These are phyloP conservation scores for Digitonthophagus gazella DNA, from an alignment of 2,888 invertebrate species.

Conservation along the genomic window DNA sequence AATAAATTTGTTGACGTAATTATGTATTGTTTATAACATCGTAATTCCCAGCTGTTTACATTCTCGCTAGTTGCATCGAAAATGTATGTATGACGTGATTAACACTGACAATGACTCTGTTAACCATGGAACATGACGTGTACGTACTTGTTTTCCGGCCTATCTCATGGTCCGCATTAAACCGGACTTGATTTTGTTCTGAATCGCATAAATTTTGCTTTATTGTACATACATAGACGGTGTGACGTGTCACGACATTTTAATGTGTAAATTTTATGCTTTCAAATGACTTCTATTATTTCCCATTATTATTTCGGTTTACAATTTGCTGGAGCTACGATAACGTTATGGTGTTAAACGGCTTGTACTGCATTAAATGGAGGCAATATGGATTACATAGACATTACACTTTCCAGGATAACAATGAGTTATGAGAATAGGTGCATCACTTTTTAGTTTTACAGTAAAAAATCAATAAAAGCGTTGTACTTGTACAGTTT, in stretches of 20 bases:
- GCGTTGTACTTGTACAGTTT: too few species aligned
- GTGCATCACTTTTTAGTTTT: too few species aligned
- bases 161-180: not conserved
- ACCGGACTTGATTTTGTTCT: not conserved
- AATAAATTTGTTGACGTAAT: not conserved
- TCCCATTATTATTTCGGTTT: not conserved
- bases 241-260: too few species aligned
- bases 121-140: not conserved
- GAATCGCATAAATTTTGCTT: not conserved
- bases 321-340: not conserved
- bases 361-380: not conserved
- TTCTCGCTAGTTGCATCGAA: not conserved
- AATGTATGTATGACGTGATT: not conserved
- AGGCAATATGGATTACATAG: not conserved
- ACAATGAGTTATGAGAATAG: not conserved
- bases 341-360: not conserved
- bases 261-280: not conserved
- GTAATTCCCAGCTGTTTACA: not conserved
- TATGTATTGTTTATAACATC: not conserved
- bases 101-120: not conserved
- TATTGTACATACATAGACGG: not conserved
- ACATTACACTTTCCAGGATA: not conserved
- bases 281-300: not conserved
- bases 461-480: too few species aligned
- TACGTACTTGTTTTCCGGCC: not conserved